Conservation (phyloP, 2,888 invertebrate species). For the Drosophila neonasuta region DNA sequence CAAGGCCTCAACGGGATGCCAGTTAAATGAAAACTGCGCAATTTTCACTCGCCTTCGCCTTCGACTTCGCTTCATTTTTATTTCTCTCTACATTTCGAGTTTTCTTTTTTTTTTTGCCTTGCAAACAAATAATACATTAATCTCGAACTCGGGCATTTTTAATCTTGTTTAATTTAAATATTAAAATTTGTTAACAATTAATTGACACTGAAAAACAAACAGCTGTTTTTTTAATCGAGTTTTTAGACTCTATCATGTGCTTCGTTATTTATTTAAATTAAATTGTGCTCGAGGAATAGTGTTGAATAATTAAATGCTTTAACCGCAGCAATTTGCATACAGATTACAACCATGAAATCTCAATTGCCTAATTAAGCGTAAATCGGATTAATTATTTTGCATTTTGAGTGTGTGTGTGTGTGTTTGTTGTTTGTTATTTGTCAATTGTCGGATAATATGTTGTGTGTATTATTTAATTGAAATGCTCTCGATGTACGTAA, state of each 20-base stretch:
- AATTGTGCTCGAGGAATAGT: constrained; percentile 1
- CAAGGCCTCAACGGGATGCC: constrained; percentile 26
- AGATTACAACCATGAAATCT: constrained; percentile 11
- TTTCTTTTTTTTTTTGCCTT: background rate
- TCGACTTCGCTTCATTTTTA: constrained; percentile 4
- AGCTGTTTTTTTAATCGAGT: constrained; percentile 4
- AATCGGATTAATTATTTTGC: constrained; percentile 37
- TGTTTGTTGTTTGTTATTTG: background rate
- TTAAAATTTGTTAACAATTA: constrained; percentile 21
- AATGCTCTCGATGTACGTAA: background rate
- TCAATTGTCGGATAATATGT: constrained; percentile 1
- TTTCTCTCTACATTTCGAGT: background rate
- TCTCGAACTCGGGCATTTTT: constrained; percentile 17
- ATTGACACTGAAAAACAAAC: background rate
- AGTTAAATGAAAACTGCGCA: constrained; percentile 26
- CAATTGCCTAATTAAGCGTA: constrained; percentile 39
- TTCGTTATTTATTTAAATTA: constrained; percentile 25
- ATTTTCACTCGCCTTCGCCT: constrained; percentile 22
- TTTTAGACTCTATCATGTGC: background rate
- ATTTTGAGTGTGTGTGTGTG: background rate
- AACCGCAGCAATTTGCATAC: constrained; percentile 24
- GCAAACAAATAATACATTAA: constrained; percentile 29
- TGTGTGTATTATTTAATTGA: constrained; percentile 5
- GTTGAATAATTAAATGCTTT: constrained; percentile 22
- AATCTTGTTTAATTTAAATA: constrained; percentile 16